These are phyloP conservation scores for Thunnus albacares DNA, from an alignment of 2,797 vertebrate species.

Conservation along the genomic window DNA sequence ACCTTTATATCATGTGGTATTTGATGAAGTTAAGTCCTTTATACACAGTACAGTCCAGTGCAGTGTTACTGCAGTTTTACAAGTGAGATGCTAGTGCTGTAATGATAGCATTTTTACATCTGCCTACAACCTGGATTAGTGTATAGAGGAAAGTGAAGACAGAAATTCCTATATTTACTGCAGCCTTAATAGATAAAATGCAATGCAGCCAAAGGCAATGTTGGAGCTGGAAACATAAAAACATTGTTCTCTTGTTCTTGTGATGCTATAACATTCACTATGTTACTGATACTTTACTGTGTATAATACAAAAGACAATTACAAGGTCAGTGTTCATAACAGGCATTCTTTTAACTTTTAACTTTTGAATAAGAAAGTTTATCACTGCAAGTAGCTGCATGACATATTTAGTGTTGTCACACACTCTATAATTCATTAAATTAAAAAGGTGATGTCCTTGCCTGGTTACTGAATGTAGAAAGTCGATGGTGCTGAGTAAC, in stretches of 20 bases:
- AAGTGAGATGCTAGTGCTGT: conserved; percentile 17
- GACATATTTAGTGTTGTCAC: background rate
- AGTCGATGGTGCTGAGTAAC: background rate
- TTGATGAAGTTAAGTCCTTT: background rate
- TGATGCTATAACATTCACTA: background rate
- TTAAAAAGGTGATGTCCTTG: too few species aligned
- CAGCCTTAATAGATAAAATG: background rate
- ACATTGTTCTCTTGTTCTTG: background rate
- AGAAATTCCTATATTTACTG: background rate
- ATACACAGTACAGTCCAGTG: background rate
- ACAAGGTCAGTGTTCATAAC: background rate
- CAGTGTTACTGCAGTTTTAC: background rate
- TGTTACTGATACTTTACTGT: too few species aligned
- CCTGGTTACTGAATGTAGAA: background rate
- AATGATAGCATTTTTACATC: background rate
- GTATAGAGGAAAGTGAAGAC: conserved; percentile 1
- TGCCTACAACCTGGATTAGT: conserved; percentile 8
- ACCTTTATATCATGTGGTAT: too few species aligned
- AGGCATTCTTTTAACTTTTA: too few species aligned
- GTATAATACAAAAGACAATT: background rate
- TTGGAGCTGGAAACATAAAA: background rate
- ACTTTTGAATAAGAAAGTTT: background rate
- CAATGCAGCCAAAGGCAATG: background rate
- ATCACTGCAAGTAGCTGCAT: too few species aligned
- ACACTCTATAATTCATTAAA: background rate